Conservation (phyloP, 2,113 vertebrate species). For the Gnathonemus longibarbis region DNA sequence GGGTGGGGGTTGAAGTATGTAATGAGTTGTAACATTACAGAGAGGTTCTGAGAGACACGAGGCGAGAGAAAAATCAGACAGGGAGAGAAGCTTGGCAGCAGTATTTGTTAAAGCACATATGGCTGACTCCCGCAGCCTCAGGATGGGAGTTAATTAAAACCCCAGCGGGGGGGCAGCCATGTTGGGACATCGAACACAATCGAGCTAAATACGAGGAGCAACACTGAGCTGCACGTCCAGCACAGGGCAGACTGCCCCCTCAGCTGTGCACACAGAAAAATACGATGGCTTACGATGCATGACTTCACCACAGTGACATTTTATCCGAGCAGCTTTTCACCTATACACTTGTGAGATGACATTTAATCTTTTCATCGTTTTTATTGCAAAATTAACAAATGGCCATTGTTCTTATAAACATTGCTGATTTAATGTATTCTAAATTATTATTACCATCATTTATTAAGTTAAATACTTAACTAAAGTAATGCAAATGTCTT, state of each 20-base stretch:
- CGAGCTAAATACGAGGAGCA: background rate
- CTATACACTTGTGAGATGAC: background rate
- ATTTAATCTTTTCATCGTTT: background rate
- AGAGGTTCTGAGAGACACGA: background rate
- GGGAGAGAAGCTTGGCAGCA: background rate
- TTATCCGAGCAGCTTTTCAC: background rate
- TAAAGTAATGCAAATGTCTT: background rate
- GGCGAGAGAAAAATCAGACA: background rate
- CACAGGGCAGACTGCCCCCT: background rate
- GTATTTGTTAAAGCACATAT: conserved; percentile 20
- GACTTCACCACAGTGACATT: conserved; percentile 1
- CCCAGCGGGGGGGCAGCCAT: conserved; percentile 35
- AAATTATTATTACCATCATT: background rate
- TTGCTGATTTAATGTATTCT: background rate
- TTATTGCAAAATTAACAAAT: background rate
- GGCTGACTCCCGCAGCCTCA: conserved; percentile 24
- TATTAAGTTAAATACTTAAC: background rate
- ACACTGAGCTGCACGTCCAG: background rate
- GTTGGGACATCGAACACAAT: background rate
- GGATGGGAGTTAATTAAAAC: conserved; percentile 44
- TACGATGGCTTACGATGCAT: background rate
- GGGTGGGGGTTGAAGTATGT: background rate
- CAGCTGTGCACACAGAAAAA: background rate
- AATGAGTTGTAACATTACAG: background rate
- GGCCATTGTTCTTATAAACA: background rate